Evolutionary conservation across 2,113 vertebrate genomes (phyloP), one percentile per base, ranked within the genome.

Genomic region (Gasterosteus nipponicus): DNA sequence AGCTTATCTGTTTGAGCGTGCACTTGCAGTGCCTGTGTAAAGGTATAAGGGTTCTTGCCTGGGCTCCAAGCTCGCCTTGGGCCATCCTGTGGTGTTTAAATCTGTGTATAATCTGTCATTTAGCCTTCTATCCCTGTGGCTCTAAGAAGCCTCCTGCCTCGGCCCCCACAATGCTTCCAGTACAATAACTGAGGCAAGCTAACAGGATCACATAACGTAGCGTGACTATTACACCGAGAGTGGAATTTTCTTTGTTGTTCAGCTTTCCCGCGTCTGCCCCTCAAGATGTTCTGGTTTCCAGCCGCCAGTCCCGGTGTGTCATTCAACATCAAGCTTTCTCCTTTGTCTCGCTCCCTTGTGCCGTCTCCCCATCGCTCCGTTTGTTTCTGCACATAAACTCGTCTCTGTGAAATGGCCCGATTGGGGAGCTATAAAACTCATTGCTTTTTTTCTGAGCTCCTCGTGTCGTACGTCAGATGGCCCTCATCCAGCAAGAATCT

Each of bases 61-160:
- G 68, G 81, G 75, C 84, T 87, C 80, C 87, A 77, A 83, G 85
- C 85, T 80, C 83, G 89, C 86, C 82, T 68, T 66, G 77, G 85
- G 89, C 86, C 84, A 80, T 89, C 87, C 86, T 89, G 85, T 75
- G 75, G 86, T 81, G 86, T 86, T 89, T 78, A 89, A 89, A 85
- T 89, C 68, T 88, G 86, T 87, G 87, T 86, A 88, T 91, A 86
- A 87, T 92, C 86, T 88, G 82, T 84, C 78, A 83, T 86, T 90
- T 80, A 86, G 76, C 56, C 73, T 62, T 86, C 75, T 77, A 67
- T 80, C 75, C 85, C 80, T 42, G 69, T 82, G 73, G 82, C 86
- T 84, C 62, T 75, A 41, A 72, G 82, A 85, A 71, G 56, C 71
- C 84, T 69, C 49, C 81, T 83, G 75, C 74, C 56, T 90, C 69